phyloP scores from a whole-genome alignment of 2,113 vertebrate species.

The Tachysurus fulvidraco region DNA sequence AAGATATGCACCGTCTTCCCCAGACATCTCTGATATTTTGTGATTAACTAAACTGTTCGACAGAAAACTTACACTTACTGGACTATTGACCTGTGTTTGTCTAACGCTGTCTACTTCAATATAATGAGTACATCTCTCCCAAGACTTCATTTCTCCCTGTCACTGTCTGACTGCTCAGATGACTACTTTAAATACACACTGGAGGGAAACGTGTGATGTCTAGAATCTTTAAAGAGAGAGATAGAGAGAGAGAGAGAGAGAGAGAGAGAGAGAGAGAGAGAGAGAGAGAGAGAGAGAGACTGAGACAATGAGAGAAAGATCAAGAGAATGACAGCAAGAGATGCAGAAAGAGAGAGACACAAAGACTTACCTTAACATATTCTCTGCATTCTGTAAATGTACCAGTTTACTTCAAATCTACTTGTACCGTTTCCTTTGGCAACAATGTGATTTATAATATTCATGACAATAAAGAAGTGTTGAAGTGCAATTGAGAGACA shows the following conservation, averaged over 20 bases:
- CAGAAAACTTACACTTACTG: not conserved
- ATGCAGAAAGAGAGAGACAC: too few relatives aligned
- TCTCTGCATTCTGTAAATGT: not conserved
- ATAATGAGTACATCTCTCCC: slow-evolving; percentile 19
- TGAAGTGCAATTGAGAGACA: not conserved
- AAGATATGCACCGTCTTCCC: not conserved
- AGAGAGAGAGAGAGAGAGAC: not conserved
- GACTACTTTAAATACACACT: slow-evolving; percentile 17
- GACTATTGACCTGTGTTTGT: slow-evolving; percentile 21
- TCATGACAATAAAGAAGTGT: not conserved
- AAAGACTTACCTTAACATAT: too few relatives aligned
- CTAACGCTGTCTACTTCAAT: not conserved
- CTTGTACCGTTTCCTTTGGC: not conserved
- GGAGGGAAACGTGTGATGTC: slow-evolving; percentile 1
- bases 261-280: not conserved
- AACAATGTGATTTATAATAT: not conserved
- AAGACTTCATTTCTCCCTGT: slow-evolving; percentile 27
- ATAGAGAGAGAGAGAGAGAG: not conserved
- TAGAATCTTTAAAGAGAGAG: not conserved
- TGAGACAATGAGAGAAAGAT: not conserved
- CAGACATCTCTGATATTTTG: not conserved
- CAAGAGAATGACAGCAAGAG: too few relatives aligned
- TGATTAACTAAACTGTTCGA: not conserved
- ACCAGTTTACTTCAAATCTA: not conserved
- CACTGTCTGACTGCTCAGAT: slow-evolving; percentile 25